Evolutionary conservation across 2,113 vertebrate genomes (phyloP).

Genomic region (Brevimyrus niger): DNA sequence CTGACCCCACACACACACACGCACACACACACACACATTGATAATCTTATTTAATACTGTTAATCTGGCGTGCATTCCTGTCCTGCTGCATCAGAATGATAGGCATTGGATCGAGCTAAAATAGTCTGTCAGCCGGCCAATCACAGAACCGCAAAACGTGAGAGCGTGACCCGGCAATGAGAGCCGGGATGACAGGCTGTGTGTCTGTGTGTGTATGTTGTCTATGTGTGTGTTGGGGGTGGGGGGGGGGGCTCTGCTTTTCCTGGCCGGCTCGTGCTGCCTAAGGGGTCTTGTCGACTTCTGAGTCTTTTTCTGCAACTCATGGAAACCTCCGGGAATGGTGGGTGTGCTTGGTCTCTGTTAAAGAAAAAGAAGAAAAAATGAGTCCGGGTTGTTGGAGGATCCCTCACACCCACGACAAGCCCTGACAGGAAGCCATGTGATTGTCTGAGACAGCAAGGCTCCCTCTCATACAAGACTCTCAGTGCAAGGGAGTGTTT

Average conservation of each 20-base stretch:
- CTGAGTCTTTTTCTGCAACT: background rate
- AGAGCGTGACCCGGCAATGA: background rate
- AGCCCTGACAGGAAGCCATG: conserved; percentile 59
- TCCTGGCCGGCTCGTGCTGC: background rate
- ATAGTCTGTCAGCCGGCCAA: conserved; percentile 21
- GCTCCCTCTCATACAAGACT: conserved; percentile 48
- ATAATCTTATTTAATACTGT: conserved; percentile 30
- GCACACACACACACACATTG: background rate
- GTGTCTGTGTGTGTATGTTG: background rate
- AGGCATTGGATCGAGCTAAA: background rate
- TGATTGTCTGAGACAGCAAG: conserved; percentile 51
- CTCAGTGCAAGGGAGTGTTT: conserved; percentile 30
- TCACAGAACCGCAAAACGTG: conserved; percentile 17
- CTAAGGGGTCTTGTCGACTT: background rate
- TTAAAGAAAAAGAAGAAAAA: background rate
- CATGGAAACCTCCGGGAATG: background rate
- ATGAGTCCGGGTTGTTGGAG: conserved; percentile 40
- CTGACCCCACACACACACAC: background rate
- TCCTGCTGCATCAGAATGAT: background rate
- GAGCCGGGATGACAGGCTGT: background rate
- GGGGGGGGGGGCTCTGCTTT: background rate
- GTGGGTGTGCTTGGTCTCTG: background rate
- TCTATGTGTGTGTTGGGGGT: background rate
- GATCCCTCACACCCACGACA: conserved; percentile 62
- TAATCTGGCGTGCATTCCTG: background rate